Base-by-base conservation (phyloP, 1,140 invertebrate genomes). In the Mizuhopecten yessoensis region DNA sequence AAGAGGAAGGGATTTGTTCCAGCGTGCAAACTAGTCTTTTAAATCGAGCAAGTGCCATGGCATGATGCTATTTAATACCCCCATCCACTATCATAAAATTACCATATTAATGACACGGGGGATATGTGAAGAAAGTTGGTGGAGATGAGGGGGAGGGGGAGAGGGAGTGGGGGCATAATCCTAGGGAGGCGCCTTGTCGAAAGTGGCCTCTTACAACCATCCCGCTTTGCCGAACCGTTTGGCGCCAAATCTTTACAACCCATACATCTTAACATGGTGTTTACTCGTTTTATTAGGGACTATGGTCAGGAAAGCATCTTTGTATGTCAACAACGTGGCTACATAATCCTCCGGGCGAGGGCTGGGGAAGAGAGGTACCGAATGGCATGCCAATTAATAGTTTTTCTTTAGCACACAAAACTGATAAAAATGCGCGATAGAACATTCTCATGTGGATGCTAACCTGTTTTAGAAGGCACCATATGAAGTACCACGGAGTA, bases 61-160 rank as follows among this genome's bases (percentile, higher is more conserved):
- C 57, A 75, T 75, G 57, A 75, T 29, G 1, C 20, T 75, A 75
- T 75, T 29, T 75, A 75, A n/a, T 75, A 75, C 57, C 11, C 57
- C 45, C 45, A 57, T 57, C 45, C 15, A 75, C 57, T n/a, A 75
- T n/a, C 5, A 75, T 75, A 75, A 75, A 75, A 75, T 75, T 75
- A 75, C 57, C n/a, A 75, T 75, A 75, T 75, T 75, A 29, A 29
- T 75, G 57, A 75, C 57, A 75, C 57, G n/a, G 0, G 57, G 36
- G 2, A 5, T 29, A 9, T 5, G n/a, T 7, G n/a, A 75, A 75
- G 57, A 9, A 17, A 45, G 0, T 45, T 45, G 42, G 17, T 10
- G 42, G 17, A 75, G n/a, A 75, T 75, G 57, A 29, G 57, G n/a
- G 29, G 57, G 5, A 17, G 57, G 2, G 5, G 57, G n/a, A 75